phyloP scores from a whole-genome alignment of 1,140 invertebrate species.

The Cephus cinctus region DNA sequence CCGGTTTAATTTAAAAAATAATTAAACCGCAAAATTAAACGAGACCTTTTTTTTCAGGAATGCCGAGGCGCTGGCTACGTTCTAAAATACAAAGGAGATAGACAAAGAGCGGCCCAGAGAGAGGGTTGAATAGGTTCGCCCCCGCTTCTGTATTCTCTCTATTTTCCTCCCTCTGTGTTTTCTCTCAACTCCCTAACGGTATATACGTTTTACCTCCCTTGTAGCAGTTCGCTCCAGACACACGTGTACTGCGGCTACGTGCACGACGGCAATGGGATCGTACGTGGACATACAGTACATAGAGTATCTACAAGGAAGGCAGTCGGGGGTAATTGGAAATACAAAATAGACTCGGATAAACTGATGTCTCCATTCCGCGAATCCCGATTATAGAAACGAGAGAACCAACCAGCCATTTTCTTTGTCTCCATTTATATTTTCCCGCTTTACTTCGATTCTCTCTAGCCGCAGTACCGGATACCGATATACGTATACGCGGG shows the following conservation, averaged over 20 bases:
- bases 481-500: too few species aligned
- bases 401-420: neutral
- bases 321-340: conserved; percentile 27
- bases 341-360: conserved; percentile 31
- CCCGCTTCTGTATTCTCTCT: neutral
- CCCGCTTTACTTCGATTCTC: neutral
- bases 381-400: conserved; percentile 3
- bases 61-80: too few species aligned
- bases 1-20: conserved; percentile 49
- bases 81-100: neutral
- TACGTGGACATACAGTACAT: too few species aligned
- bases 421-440: conserved; percentile 10
- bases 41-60: conserved; percentile 20
- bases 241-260: neutral
- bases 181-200: too few species aligned
- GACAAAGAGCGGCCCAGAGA: neutral
- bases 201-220: conserved; percentile 8
- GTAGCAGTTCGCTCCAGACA: neutral
- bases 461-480: too few species aligned
- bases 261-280: neutral
- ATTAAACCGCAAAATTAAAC: conserved; percentile 48
- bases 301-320: too few species aligned
- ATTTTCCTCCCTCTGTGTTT: conserved; percentile 1
- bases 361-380: conserved; percentile 32
- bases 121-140: too few species aligned